Evolutionary conservation across 2,888 invertebrate genomes (phyloP).

Genomic region (Pheosia tremula): DNA sequence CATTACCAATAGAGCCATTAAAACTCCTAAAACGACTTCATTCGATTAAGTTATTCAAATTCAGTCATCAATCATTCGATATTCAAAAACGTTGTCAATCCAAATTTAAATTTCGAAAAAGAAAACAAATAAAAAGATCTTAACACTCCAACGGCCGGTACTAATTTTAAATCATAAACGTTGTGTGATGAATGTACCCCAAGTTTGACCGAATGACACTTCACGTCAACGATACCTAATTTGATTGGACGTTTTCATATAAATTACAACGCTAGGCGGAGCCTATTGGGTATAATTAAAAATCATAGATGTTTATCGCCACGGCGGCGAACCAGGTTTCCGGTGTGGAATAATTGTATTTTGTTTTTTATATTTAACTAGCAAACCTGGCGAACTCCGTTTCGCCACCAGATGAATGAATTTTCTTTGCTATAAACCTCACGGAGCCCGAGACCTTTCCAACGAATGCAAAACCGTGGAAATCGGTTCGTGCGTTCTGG

Average conservation of each 20-base stretch:
- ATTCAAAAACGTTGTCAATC: constrained; percentile 53
- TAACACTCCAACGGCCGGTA: constrained; percentile 51
- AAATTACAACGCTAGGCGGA: constrained; percentile 70
- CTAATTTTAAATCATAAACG: constrained; percentile 46
- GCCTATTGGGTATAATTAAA: constrained; percentile 75
- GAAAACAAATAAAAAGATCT: constrained; percentile 39
- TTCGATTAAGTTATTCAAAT: constrained; percentile 26
- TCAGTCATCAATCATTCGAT: constrained; percentile 45
- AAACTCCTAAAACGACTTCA: constrained; percentile 22
- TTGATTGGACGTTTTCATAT: constrained; percentile 80
- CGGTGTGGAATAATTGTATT: constrained; percentile 65
- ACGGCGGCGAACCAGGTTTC: constrained; percentile 70
- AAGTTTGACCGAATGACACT: constrained; percentile 55
- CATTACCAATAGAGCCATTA: constrained; percentile 20
- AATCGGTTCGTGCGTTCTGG: no score
- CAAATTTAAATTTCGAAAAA: constrained; percentile 52
- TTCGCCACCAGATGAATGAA: no score
- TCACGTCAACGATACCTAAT: constrained; percentile 72
- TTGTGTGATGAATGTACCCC: constrained; percentile 71
- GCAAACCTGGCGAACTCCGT: no score
- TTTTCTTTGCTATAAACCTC: no score
- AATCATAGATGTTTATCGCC: constrained; percentile 73
- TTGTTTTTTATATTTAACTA: no score
- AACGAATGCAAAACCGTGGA: no score
- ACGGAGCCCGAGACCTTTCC: no score